Evolutionary conservation across 2,797 vertebrate species (phyloP).

Genomic region (Valencia hispanica): DNA sequence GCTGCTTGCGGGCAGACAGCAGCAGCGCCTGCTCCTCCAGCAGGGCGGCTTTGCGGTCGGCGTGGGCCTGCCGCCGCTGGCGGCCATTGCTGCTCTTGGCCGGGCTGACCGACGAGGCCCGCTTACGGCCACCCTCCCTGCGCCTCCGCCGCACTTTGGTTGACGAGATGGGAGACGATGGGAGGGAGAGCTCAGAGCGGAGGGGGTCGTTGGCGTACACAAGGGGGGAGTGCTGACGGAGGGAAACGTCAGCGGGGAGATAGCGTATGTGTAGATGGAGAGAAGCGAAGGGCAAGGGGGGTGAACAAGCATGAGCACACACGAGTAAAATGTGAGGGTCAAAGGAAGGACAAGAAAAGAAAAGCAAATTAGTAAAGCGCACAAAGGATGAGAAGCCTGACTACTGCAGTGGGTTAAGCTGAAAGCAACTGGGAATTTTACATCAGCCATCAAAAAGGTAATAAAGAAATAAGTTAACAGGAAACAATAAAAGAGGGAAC

Average conservation of each 20-base stretch:
- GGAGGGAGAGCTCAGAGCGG: slow-evolving; percentile 81
- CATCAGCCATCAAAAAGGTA: slow-evolving; percentile 51
- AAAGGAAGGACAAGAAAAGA: slow-evolving; percentile 84
- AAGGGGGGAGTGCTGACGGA: slow-evolving; percentile 79
- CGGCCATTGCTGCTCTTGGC: slow-evolving; percentile 66
- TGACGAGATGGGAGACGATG: slow-evolving; percentile 82
- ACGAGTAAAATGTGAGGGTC: slow-evolving; percentile 86
- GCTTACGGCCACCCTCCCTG: slow-evolving; percentile 82
- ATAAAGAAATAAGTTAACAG: slow-evolving; percentile 26
- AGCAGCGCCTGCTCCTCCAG: slow-evolving; percentile 83
- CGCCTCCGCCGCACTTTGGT: slow-evolving; percentile 88
- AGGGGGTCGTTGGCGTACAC: slow-evolving; percentile 82
- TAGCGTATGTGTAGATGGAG: slow-evolving; percentile 66
- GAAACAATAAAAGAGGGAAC: slow-evolving; percentile 41
- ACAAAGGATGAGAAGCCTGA: slow-evolving; percentile 69
- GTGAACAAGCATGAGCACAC: slow-evolving; percentile 61
- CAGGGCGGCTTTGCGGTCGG: slow-evolving; percentile 82
- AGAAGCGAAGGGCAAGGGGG: slow-evolving; percentile 60
- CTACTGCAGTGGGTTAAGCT: slow-evolving; percentile 69
- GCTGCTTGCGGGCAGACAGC: slow-evolving; percentile 86
- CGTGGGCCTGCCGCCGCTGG: slow-evolving; percentile 68
- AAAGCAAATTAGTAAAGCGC: slow-evolving; percentile 90
- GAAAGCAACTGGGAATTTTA: slow-evolving; percentile 65
- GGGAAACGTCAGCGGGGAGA: slow-evolving; percentile 51
- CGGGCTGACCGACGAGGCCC: slow-evolving; percentile 77